Conservation (phyloP, 2,888 invertebrate genomes). For the Troides oblongomaculatus region DNA sequence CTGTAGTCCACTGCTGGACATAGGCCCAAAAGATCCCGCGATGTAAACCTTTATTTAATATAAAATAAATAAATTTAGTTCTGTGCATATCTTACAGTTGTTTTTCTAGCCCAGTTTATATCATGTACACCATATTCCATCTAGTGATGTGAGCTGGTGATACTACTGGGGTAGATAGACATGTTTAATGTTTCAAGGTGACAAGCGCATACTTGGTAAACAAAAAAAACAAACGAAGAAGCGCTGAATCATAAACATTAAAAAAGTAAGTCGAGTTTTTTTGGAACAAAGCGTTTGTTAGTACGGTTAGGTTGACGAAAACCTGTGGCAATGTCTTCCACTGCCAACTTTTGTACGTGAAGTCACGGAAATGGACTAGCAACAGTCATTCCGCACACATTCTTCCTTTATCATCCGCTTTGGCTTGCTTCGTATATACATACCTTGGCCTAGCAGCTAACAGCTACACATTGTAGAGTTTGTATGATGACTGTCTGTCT, state of each 20-base stretch:
- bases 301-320: neutral
- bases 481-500: no score
- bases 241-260: neutral
- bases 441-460: neutral
- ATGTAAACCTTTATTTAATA: no score
- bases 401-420: slow-evolving; percentile 19
- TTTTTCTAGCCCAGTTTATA: neutral
- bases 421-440: no score
- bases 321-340: slow-evolving; percentile 10
- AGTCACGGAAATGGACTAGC: slow-evolving; percentile 5
- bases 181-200: neutral
- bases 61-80: no score
- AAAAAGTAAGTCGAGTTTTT: neutral
- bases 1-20: no score
- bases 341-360: slow-evolving; percentile 23
- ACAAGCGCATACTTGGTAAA: neutral
- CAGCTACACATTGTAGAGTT: no score
- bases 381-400: slow-evolving; percentile 8
- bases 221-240: neutral
- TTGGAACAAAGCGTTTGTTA: slow-evolving; percentile 19
- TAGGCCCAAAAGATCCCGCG: no score
- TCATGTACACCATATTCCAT: neutral
- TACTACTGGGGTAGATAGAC: neutral
- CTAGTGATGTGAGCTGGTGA: neutral
- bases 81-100: neutral